Evolutionary conservation across 2,113 vertebrate species (phyloP).

Genomic region (Bettongia penicillata): DNA sequence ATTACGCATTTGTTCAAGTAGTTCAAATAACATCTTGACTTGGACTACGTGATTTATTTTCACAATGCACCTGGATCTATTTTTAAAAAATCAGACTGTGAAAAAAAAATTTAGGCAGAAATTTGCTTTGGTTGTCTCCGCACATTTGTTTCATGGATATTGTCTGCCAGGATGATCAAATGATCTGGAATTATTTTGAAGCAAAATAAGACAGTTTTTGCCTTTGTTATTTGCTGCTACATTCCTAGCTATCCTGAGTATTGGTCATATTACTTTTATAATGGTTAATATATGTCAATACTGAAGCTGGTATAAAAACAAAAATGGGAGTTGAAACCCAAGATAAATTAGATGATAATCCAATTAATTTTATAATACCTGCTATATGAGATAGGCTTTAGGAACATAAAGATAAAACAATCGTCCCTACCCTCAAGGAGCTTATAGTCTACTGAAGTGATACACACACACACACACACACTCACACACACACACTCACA

Average conservation of each 20-base stretch:
- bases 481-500: too few species aligned
- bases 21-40: not conserved
- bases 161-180: not conserved
- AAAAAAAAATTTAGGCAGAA: not conserved
- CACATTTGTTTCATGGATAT: not conserved
- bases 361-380: not conserved
- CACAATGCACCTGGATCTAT: not conserved
- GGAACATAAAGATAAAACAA: not conserved
- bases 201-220: not conserved
- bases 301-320: not conserved
- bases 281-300: not conserved
- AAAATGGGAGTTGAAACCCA: not conserved
- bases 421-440: not conserved
- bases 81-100: not conserved
- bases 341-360: not conserved
- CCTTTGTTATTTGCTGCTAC: not conserved
- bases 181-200: not conserved
- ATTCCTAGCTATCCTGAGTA: not conserved
- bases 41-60: not conserved
- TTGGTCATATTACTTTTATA: not conserved
- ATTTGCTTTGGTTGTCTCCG: not conserved
- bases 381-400: not conserved
- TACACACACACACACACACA: accelerated
- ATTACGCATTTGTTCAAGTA: not conserved
- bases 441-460: not conserved